These are phyloP conservation scores for Agrilus mali DNA, from an alignment of 2,888 invertebrate genomes.

Conservation along the genomic window DNA sequence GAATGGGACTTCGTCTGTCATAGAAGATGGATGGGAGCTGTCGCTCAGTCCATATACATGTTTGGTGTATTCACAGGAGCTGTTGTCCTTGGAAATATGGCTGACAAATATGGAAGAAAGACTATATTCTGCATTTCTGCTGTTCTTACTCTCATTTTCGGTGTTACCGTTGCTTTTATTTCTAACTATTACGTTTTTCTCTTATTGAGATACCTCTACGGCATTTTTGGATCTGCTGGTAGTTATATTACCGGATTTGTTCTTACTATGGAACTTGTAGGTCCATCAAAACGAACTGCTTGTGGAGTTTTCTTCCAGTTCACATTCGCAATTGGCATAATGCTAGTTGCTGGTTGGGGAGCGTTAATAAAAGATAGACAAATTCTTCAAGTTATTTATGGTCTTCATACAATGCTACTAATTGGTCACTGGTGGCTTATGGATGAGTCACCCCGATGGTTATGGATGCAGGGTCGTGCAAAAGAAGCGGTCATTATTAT, in stretches of 20 bases:
- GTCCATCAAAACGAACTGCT: constrained; percentile 62
- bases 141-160: constrained; percentile 56
- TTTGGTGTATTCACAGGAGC: constrained; percentile 73
- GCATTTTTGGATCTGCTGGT: constrained; percentile 75
- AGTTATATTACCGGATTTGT: constrained; percentile 56
- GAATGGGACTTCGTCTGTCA: constrained; percentile 78
- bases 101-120: constrained; percentile 66
- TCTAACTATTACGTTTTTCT: constrained; percentile 66
- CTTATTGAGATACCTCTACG: constrained; percentile 54
- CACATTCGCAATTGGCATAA: constrained; percentile 67
- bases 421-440: constrained; percentile 77
- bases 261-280: constrained; percentile 72
- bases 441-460: constrained; percentile 81
- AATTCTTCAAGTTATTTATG: constrained; percentile 65
- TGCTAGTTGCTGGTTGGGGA: constrained; percentile 76
- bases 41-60: constrained; percentile 71
- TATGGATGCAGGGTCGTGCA: constrained; percentile 70
- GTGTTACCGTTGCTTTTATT: constrained; percentile 56
- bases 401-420: constrained; percentile 58
- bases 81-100: constrained; percentile 61
- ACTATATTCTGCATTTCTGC: constrained; percentile 68
- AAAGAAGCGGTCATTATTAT: constrained; percentile 64
- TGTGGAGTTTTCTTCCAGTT: constrained; percentile 73
- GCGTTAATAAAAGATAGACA: constrained; percentile 59
- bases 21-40: constrained; percentile 66